Conservation (phyloP, 2,113 vertebrate species). For the Fukomys damarensis region DNA sequence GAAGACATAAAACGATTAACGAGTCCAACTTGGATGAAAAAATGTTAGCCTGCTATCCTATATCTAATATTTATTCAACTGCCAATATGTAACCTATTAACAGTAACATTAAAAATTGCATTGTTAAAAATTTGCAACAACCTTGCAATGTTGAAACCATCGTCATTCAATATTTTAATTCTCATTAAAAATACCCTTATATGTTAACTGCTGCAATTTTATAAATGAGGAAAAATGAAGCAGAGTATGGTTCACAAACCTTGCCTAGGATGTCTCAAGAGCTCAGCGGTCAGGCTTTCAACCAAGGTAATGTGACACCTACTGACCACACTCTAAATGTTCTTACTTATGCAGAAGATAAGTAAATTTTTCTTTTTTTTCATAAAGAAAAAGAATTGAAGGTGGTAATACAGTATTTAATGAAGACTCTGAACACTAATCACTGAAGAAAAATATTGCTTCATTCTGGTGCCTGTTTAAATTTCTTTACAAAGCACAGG, state of each 20-base stretch:
- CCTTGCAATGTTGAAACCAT: background rate
- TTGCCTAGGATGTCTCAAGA: background rate
- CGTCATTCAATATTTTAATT: background rate
- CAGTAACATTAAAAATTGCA: background rate
- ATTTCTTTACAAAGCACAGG: background rate
- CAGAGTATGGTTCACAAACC: background rate
- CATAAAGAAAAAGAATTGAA: background rate
- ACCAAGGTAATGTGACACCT: background rate
- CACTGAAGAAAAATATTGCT: background rate
- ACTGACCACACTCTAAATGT: background rate
- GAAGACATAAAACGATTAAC: background rate
- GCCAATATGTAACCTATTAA: background rate
- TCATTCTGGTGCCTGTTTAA: background rate
- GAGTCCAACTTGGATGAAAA: background rate
- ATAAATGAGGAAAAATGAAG: background rate
- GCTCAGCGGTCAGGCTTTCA: background rate
- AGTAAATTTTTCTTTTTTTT: background rate
- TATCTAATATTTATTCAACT: constrained; percentile 11
- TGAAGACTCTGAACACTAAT: background rate
- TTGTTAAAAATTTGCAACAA: background rate
- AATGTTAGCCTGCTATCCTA: background rate
- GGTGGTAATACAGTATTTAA: background rate
- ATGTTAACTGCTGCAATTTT: background rate
- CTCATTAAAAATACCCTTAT: background rate
- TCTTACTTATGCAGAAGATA: background rate